These are phyloP conservation scores for Drosophila arizonae DNA, from an alignment of 1,140 invertebrate genomes.

Conservation along the genomic window DNA sequence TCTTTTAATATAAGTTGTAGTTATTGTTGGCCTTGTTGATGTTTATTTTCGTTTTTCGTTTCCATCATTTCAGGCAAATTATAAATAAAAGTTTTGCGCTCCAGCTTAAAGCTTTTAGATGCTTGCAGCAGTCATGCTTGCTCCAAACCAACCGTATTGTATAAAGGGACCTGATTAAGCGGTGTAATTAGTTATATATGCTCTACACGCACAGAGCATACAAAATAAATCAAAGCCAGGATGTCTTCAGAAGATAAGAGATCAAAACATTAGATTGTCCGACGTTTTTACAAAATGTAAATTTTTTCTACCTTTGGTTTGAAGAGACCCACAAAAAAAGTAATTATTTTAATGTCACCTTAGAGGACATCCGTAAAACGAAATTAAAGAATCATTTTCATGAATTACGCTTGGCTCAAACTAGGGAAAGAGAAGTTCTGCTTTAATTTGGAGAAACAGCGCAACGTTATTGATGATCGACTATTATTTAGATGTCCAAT, in stretches of 20 bases:
- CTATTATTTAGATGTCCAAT: slow-evolving; percentile 64
- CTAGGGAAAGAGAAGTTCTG: slow-evolving; percentile 38
- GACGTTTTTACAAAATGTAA: slow-evolving; percentile 9
- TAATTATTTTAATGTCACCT: slow-evolving; percentile 72
- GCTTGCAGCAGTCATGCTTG: too few species aligned
- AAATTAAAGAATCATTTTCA: slow-evolving; percentile 59
- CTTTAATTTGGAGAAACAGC: slow-evolving; percentile 48
- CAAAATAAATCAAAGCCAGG: slow-evolving; percentile 59
- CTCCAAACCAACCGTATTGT: background rate
- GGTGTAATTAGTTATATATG: slow-evolving; percentile 66
- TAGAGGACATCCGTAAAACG: background rate
- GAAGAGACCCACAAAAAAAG: slow-evolving; percentile 34
- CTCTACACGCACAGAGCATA: slow-evolving; percentile 17
- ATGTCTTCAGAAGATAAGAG: slow-evolving; percentile 55
- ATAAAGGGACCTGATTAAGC: slow-evolving; percentile 16
- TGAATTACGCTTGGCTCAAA: slow-evolving; percentile 56
- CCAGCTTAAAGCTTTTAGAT: background rate
- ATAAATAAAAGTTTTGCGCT: slow-evolving; percentile 39
- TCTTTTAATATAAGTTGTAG: slow-evolving; percentile 11
- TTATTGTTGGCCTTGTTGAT: slow-evolving; percentile 21
- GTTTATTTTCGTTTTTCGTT: slow-evolving; percentile 12
- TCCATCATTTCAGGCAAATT: slow-evolving; percentile 11
- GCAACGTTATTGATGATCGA: slow-evolving; percentile 60
- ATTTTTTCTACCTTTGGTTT: slow-evolving; percentile 4
- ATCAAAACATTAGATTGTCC: slow-evolving; percentile 61